Conservation (phyloP, 2,888 invertebrate genomes). For the Hydrotaea diabolus region DNA sequence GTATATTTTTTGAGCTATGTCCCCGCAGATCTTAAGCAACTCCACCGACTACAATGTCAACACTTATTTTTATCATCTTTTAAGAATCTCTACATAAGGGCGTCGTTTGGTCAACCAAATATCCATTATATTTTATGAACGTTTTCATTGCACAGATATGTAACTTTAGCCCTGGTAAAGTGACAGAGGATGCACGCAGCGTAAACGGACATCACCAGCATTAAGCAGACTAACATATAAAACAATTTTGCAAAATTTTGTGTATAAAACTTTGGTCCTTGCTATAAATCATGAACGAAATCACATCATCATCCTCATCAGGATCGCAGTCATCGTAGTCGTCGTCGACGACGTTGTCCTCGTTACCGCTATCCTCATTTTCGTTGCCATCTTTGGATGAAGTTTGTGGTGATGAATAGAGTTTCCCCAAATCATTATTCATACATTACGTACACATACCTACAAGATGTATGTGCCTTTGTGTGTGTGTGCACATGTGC, state of each 20-base stretch:
- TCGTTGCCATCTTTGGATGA: constrained; percentile 36
- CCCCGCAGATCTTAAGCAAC: no score
- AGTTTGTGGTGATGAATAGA: constrained; percentile 59
- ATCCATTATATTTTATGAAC: no score
- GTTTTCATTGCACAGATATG: constrained; percentile 26
- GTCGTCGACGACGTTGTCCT: background rate
- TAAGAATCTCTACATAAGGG: no score
- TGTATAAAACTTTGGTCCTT: constrained; percentile 33
- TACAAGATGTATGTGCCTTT: background rate
- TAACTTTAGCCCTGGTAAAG: background rate
- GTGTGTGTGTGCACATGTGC: constrained; percentile 13
- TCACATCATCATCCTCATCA: constrained; percentile 33
- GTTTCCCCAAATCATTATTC: constrained; percentile 53
- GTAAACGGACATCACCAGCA: background rate
- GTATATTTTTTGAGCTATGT: no score
- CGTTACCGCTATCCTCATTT: background rate
- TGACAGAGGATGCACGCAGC: background rate
- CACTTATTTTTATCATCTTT: no score
- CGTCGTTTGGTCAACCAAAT: no score
- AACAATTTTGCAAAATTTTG: constrained; percentile 13
- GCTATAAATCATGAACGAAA: constrained; percentile 60
- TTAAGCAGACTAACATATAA: constrained; percentile 7
- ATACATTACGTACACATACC: background rate
- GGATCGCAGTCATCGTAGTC: background rate
- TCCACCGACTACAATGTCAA: no score